Base-by-base conservation (phyloP, 2,888 invertebrate species). In the Halocaridina rubra region DNA sequence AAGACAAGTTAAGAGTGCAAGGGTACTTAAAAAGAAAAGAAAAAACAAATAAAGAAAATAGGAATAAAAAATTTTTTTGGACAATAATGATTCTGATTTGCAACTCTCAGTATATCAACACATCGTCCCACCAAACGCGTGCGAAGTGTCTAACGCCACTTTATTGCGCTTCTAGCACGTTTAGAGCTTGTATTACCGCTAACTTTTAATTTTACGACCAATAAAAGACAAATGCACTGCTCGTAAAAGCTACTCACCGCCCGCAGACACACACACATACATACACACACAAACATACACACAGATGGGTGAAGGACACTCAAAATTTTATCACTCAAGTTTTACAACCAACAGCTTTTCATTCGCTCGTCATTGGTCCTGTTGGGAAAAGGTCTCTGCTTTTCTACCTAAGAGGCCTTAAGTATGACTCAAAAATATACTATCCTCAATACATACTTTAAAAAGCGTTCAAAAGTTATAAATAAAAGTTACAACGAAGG, bases 201-300 rank as follows among this genome's bases (percentile, higher is more conserved):
- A 86, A 86, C 81, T 86, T 81, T 86, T 86, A 86, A 86, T 86
- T 86, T 86, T 86, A 86, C 75, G 86, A 86, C 86, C 86, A 81
- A 86, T 86, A 86, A 86, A 86, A 86, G 86, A 86, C 86, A 86
- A 86, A 86, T 81, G 81, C 81, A 78, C 77, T 78, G 86, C 78
- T 72, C 86, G 86, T 86, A 86, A 86, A 86, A 79, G 82, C 82
- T 78, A 72, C 81, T 81, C 53, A 53, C 67, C 64, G 46, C 39
- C 82, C 77, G 59, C 77, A 84, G 64, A 75, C 64, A 67, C 81
- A 75, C 61, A 75, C 75, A 80, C 80, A 72, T 59, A 80, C 72
- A 72, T 32, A 80, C 61, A 72, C 72, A 59, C 57, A 71, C 67
- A 53, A 16, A 16, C 57, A 57, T 19, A 67, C 67, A 67, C 69